These are phyloP conservation scores for Sebastes steindachneri DNA, from an alignment of 2,797 vertebrate genomes.

Conservation along the genomic window DNA sequence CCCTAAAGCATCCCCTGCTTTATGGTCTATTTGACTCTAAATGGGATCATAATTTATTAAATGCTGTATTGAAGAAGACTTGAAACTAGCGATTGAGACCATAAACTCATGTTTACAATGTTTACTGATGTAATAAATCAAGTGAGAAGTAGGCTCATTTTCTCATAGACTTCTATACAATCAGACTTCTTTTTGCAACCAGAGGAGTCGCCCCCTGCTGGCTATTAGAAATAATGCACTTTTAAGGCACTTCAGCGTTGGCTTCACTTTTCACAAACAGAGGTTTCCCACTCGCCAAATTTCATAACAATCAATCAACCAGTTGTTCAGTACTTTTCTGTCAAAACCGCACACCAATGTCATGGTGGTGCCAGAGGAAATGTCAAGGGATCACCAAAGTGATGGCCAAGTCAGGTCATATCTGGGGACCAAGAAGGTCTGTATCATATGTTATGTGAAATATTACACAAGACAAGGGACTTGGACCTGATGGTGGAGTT, in stretches of 20 bases:
- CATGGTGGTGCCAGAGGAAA: neutral
- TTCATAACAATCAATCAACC: neutral
- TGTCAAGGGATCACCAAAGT: no score
- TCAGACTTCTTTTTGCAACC: no score
- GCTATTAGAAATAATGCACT: rapidly evolving
- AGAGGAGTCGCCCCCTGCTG: no score
- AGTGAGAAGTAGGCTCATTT: no score
- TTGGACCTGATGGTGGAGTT: neutral
- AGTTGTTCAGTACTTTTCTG: neutral
- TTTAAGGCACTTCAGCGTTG: no score
- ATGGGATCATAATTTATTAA: rapidly evolving
- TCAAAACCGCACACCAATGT: neutral
- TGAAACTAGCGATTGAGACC: neutral
- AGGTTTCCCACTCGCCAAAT: neutral
- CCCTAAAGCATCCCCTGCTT: no score
- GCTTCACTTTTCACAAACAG: no score
- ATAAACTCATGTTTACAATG: neutral
- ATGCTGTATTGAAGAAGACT: no score
- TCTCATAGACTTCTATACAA: no score
- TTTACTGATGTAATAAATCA: no score
- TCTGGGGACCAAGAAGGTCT: neutral
- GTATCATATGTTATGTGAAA: neutral
- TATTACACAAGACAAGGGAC: neutral
- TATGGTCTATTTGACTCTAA: no score
- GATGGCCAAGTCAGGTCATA: neutral